Evolutionary conservation across 2,888 invertebrate genomes (phyloP).

Genomic region (Ophraella communa): DNA sequence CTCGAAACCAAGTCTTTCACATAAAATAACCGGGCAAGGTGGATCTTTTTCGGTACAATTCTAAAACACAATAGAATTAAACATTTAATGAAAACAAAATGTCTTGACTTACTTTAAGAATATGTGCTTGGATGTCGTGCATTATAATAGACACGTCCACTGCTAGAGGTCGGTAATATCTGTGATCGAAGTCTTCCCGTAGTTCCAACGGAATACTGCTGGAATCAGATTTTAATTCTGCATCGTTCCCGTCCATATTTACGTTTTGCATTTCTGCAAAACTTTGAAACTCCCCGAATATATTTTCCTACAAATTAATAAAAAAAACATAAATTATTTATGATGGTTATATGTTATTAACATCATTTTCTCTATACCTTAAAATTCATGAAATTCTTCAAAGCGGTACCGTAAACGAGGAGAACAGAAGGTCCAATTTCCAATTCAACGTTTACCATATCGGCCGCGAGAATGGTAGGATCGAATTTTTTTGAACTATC

Average conservation of each 20-base stretch:
- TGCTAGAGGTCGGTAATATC: slow-evolving; percentile 87
- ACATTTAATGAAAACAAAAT: too few relatives aligned
- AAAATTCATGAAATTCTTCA: slow-evolving; percentile 87
- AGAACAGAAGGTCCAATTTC: slow-evolving; percentile 95
- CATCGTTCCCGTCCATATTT: slow-evolving; percentile 54
- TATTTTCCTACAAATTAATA: slow-evolving; percentile 76
- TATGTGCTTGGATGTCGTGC: slow-evolving; percentile 94
- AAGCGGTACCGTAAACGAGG: slow-evolving; percentile 88
- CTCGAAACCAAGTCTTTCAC: slow-evolving; percentile 95
- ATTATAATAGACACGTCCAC: slow-evolving; percentile 92
- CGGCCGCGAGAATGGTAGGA: slow-evolving; percentile 83
- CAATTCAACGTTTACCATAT: slow-evolving; percentile 88
- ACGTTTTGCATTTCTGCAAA: slow-evolving; percentile 89
- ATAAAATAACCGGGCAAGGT: slow-evolving; percentile 86
- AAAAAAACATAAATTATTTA: too few relatives aligned
- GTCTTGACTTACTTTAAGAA: slow-evolving; percentile 77
- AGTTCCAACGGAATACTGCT: slow-evolving; percentile 78
- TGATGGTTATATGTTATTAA: too few relatives aligned
- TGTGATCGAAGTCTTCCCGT: slow-evolving; percentile 81
- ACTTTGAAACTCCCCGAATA: slow-evolving; percentile 94
- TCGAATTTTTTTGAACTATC: slow-evolving; percentile 81
- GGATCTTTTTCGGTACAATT: slow-evolving; percentile 91
- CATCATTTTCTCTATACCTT: slow-evolving; percentile 62
- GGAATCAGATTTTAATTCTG: slow-evolving; percentile 70
- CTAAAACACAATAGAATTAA: too few relatives aligned